Base-by-base conservation (phyloP, 92 coral and sea anemone species). In the Scolanthus callimorphus region DNA sequence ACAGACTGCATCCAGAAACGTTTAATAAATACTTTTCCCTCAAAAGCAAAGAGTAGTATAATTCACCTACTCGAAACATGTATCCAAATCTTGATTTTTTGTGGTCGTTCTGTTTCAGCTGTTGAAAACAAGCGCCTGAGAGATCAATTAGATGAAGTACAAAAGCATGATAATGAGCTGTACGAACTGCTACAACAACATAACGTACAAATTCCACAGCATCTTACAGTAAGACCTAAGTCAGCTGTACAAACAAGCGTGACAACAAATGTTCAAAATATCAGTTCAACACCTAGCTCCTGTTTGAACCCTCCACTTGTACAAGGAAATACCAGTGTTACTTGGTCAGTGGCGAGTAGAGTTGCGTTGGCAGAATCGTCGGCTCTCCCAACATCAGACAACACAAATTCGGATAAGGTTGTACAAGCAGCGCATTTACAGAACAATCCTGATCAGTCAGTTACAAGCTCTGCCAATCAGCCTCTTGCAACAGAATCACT, bases 91-190 rank as follows among this genome's bases (percentile, higher is more conserved):
- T n/a, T n/a, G n/a, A n/a, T n/a, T n/a, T 49, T 20, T 59, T 43
- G 11, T 45, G 23, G 20, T 30, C 9, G 29, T 51, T 41, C 45
- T 72, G 17, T 46, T 39, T 15, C 79, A 88, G 96, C 74, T 57
- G 76, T 73, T 63, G 90, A 88, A 28, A 65, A 67, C 49, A 52
- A 67, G 47, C 69, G 63, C 1, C 76, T 88, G 11, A 84, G 57
- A 51, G 59, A 47, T n/a, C 85, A 63, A 68, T 63, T 77, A 28
- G 67, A 72, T 51, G 45, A 49, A n/a, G 61, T 60, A 10, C 73
- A 73, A 17, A 67, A 72, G 15, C 82, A 77, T 49, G 83, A 83
- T 45, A 52, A 59, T 20, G 63, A 61, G 8, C 61, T 88, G 20
- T 50, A 47, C 25, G 76, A 73, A 23, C 62, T 88, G 13, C 64